Percentiles rank a stretch among this genome's conserved stretches.
Evolutionary conservation across 2,797 vertebrate genomes (phyloP).

Genomic region (Anniella stebbinsi): DNA sequence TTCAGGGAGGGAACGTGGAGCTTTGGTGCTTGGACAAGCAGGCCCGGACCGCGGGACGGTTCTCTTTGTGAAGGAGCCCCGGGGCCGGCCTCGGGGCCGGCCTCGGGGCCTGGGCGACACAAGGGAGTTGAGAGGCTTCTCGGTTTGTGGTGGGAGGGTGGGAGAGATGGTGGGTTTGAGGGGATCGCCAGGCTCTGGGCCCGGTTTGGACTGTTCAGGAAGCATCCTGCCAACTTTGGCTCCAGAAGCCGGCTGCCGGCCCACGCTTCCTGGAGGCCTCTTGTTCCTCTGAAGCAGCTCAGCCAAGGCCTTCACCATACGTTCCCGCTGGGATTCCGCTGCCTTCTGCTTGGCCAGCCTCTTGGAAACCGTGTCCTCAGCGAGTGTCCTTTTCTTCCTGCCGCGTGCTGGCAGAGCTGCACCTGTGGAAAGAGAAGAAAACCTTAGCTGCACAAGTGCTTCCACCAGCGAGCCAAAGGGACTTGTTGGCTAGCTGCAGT

Average conservation of each 20-base stretch:
- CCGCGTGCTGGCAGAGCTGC: slow-evolving; percentile 63
- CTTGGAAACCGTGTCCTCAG: slow-evolving; percentile 64
- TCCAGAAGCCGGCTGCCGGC: slow-evolving; percentile 32
- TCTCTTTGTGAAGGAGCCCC: slow-evolving; percentile 74
- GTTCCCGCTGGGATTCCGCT: slow-evolving; percentile 82
- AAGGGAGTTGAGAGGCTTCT: slow-evolving; percentile 61
- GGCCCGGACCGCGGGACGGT: slow-evolving; percentile 48
- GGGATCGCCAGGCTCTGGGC: background rate
- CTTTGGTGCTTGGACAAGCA: slow-evolving; percentile 75
- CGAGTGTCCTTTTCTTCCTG: slow-evolving; percentile 66
- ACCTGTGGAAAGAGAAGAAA: slow-evolving; percentile 66
- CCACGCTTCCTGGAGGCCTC: slow-evolving; percentile 54
- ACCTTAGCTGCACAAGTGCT: background rate
- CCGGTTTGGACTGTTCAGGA: slow-evolving; percentile 39
- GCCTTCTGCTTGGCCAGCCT: slow-evolving; percentile 56
- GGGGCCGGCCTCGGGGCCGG: slow-evolving; percentile 74
- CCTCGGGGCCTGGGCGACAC: slow-evolving; percentile 67
- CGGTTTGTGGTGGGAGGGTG: slow-evolving; percentile 59
- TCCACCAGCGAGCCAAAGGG: background rate
- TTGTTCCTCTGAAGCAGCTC: slow-evolving; percentile 72
- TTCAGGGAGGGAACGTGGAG: slow-evolving; percentile 63
- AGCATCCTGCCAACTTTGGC: background rate
- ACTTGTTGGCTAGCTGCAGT: background rate
- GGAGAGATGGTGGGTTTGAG: background rate
- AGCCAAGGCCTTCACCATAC: slow-evolving; percentile 75